Conservation (phyloP, 2,888 invertebrate genomes). For the Amblyjoppa proteus region DNA sequence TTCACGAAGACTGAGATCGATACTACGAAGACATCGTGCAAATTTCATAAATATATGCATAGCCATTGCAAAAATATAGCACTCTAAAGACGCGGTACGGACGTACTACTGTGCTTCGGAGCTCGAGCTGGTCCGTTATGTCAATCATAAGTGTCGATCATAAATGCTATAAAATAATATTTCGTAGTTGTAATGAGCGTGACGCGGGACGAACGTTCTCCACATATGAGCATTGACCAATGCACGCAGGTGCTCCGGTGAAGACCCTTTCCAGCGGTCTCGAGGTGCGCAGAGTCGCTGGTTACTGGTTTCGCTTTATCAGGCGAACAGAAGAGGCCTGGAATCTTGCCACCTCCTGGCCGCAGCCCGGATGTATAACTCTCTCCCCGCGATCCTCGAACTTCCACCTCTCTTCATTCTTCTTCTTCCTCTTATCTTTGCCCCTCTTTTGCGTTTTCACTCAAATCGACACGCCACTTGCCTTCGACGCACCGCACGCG, state of each 20-base stretch:
- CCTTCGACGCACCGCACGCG: too few relatives aligned
- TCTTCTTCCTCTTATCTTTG: neutral
- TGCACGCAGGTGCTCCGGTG: conserved; percentile 70
- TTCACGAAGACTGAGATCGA: too few relatives aligned
- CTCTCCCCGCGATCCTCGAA: neutral
- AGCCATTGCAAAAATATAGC: too few relatives aligned
- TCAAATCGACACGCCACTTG: neutral
- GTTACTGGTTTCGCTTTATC: conserved; percentile 78
- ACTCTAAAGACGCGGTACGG: too few relatives aligned
- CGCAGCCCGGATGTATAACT: conserved; percentile 13
- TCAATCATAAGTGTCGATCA: neutral
- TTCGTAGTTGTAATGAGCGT: neutral
- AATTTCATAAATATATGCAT: too few relatives aligned
- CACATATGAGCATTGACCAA: conserved; percentile 55
- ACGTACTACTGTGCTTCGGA: too few relatives aligned
- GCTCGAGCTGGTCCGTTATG: neutral
- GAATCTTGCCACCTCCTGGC: conserved; percentile 33
- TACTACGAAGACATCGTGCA: too few relatives aligned
- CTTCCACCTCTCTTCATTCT: neutral
- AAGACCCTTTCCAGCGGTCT: conserved; percentile 38
- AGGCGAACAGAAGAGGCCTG: conserved; percentile 69
- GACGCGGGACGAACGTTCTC: neutral
- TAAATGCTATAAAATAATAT: neutral
- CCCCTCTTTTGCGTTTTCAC: neutral
- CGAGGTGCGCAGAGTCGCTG: conserved; percentile 81